Evolutionary conservation across 1,140 invertebrate species (phyloP), one percentile per base, ranked within the genome.

Genomic region (Drosophila subpulchrella): DNA sequence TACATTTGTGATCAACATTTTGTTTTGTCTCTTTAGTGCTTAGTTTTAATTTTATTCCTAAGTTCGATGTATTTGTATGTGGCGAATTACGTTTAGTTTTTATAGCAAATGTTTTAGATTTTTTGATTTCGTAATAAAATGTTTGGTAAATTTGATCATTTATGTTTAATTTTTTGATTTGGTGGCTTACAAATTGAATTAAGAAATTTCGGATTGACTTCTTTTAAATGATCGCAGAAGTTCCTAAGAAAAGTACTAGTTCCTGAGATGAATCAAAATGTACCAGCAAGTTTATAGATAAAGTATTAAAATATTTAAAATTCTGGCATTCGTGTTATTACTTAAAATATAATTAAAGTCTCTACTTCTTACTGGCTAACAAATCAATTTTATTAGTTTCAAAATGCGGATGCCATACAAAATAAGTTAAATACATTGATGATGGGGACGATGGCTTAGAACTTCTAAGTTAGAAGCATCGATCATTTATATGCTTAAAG

Each of bases 391-490:
- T 65, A 76, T 76, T 81, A 72, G 74, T 67, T 60, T 13, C 36
- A 54, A 81, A 72, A 68, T 57, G 42, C 70, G 67, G 78, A 78
- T 86, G 78, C 55, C 42, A 38, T 68, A 76, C 53, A 84, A 88
- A 83, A 83, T 83, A 88, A 78, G 73, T 86, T 86, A 81, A 86
- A 79, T 66, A 88, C 75, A 71, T 72, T 53, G 15, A 75, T 77
- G 74, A 56, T 38, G 36, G 17, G 53, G 73, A 53, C 32, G 17
- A 1, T 3, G 61, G 48, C 39, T 13, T 30, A 30, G n/a, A n/a
- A n/a, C n/a, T n/a, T n/a, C n/a, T n/a, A n/a, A n/a, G n/a, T n/a
- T n/a, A n/a, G 24, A 41, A 15, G 30, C 47, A 61, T 17, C 6
- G 10, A 67, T 50, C 68, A 10, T 12, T 8, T 73, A 30, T 46